Percentiles rank a stretch among this genome's conserved stretches.
Evolutionary conservation across 2,888 invertebrate genomes (phyloP).

Genomic region (Drosophila recens): DNA sequence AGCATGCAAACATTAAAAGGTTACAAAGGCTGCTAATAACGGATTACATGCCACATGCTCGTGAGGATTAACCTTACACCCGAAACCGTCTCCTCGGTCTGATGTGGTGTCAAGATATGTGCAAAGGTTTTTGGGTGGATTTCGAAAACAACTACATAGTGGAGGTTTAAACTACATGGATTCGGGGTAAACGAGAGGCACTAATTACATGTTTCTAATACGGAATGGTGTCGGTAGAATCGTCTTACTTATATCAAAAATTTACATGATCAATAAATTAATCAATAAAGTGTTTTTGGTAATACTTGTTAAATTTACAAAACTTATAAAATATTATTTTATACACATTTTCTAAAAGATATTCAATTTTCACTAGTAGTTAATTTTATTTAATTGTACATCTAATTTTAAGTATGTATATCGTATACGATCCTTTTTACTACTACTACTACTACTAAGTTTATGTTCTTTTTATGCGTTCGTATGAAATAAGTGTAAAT

Average conservation of each 20-base stretch:
- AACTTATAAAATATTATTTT: too few species aligned
- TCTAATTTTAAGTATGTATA: too few species aligned
- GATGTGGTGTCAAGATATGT: constrained; percentile 20
- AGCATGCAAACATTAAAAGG: constrained; percentile 46
- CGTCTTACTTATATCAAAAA: background rate
- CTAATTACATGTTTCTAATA: constrained; percentile 11
- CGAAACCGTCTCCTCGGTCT: constrained; percentile 21
- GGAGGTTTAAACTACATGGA: constrained; percentile 25
- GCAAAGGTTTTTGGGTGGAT: constrained; percentile 13
- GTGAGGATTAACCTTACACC: constrained; percentile 24
- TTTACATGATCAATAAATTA: constrained; percentile 6
- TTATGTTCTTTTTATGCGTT: too few species aligned
- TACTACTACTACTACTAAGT: too few species aligned
- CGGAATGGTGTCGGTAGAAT: background rate
- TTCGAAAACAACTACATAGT: constrained; percentile 1
- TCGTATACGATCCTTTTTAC: too few species aligned
- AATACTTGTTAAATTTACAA: background rate
- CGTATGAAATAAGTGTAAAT: too few species aligned
- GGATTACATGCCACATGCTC: constrained; percentile 40
- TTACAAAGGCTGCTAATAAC: constrained; percentile 15
- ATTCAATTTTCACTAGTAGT: background rate
- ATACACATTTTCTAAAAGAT: background rate
- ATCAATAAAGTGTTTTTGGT: too few species aligned
- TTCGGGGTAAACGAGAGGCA: constrained; percentile 2
- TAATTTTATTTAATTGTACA: background rate